Conservation (phyloP, 2,888 invertebrate species). For the Ferdinandea cuprea region DNA sequence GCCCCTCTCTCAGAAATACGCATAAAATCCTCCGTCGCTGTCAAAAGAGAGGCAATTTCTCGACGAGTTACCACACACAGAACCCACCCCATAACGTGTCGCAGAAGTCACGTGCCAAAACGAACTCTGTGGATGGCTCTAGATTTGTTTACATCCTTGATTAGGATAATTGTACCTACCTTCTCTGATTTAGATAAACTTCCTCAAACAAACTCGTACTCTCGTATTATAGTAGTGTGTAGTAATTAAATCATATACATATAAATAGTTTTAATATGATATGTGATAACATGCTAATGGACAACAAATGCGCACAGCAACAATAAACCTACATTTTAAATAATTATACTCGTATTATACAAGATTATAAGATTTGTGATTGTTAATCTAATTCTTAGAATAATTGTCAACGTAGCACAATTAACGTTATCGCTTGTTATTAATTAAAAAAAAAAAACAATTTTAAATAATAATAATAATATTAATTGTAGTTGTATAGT, state of each 20-base stretch:
- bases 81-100: conserved; percentile 66
- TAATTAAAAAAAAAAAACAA: too few relatives aligned
- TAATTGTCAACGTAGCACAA: conserved; percentile 48
- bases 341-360: conserved; percentile 8
- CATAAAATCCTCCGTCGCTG: not conserved
- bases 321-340: conserved; percentile 54
- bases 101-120: conserved; percentile 70
- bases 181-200: conserved; percentile 42
- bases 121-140: conserved; percentile 46
- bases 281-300: conserved; percentile 66
- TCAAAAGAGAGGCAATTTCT: conserved; percentile 36
- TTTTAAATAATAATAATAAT: conserved; percentile 16
- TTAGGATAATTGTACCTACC: conserved; percentile 52
- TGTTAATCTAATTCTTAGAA: conserved; percentile 43
- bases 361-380: conserved; percentile 51
- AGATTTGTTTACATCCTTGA: conserved; percentile 71
- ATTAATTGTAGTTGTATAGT: conserved; percentile 16
- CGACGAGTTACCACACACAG: conserved; percentile 42
- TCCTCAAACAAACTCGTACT: conserved; percentile 1
- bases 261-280: conserved; percentile 25
- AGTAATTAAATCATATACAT: conserved; percentile 5
- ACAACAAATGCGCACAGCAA: conserved; percentile 71
- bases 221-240: conserved; percentile 17
- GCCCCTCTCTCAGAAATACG: conserved; percentile 17
- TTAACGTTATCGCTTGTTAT: conserved; percentile 38